Conservation (phyloP, 2,888 invertebrate species). For the Melanophora roralis region DNA sequence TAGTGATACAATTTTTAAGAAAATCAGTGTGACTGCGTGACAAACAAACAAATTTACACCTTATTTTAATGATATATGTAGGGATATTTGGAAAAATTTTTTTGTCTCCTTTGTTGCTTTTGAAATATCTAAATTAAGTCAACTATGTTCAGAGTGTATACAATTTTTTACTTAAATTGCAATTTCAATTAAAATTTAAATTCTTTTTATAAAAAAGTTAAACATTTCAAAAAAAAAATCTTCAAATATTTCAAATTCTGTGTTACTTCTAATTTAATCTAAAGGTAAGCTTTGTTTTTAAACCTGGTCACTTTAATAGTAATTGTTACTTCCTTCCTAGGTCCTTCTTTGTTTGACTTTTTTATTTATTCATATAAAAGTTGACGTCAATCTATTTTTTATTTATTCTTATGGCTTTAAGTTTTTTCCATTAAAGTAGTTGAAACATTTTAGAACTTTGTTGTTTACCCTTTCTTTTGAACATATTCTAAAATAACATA, state of each 20-base stretch:
- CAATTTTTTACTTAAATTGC: not conserved
- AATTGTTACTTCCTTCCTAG: not conserved
- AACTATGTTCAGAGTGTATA: not conserved
- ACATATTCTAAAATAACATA: too few relatives aligned
- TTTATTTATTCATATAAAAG: not conserved
- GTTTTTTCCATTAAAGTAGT: not conserved
- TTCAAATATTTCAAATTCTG: not conserved
- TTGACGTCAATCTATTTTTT: slow-evolving; percentile 13
- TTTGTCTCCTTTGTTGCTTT: slow-evolving; percentile 1
- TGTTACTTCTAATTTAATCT: too few relatives aligned
- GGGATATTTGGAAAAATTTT: too few relatives aligned
- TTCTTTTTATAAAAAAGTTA: too few relatives aligned
- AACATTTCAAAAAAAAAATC: not conserved
- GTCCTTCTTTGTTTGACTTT: not conserved
- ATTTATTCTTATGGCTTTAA: not conserved
- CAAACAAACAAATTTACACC: too few relatives aligned
- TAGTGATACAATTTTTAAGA: too few relatives aligned
- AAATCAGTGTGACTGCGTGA: too few relatives aligned
- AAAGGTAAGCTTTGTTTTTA: not conserved
- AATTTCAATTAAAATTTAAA: not conserved
- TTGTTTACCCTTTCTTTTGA: too few relatives aligned
- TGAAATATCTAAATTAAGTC: not conserved
- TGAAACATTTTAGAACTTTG: not conserved
- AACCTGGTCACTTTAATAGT: not conserved
- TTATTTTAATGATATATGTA: too few relatives aligned